Base-by-base conservation (phyloP, 2,113 vertebrate genomes). In the Rostratula benghalensis region DNA sequence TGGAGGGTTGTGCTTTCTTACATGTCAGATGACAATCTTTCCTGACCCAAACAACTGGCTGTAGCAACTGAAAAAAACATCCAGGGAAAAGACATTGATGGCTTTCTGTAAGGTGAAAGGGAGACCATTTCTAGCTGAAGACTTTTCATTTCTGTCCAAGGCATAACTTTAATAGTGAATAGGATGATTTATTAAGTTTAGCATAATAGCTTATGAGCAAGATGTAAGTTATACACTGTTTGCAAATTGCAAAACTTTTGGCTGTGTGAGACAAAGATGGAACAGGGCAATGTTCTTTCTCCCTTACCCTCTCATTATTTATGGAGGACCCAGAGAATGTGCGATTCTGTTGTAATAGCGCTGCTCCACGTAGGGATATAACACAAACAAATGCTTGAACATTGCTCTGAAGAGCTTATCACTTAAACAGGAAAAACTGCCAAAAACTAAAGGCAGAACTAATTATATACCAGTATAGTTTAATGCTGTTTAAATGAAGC, bases 401-500 rank as follows among this genome's bases (percentile, higher is more conserved):
- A 4, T 80, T 83, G 39, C 33, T 75, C 56, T 90, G 22, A 37
- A 59, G 64, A 54, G 74, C 13, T 87, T 81, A 3, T 48, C 67
- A 53, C 28, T 48, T 77, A 39, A 54, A 83, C 27, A 80, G 59
- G n/a, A 83, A 80, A 51, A 91, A 15, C 31, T 69, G 56, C 25
- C 69, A 28, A 77, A 77, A 41, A 53, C 67, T 91, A 65, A 79
- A 85, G 50, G 45, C 57, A 93, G 51, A 73, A 83, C 54, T 74
- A 68, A 73, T 80, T 88, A 77, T 65, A 43, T 46, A 54, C 21
- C 43, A 59, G 8, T 28, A 14, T 25, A n/a, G 28, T 84, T 94
- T 95, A 87, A 87, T 75, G 31, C 19, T 88, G 45, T 69, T 85
- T 91, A 71, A 94, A 79, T 63, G 37, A 93, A 88, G 46, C 61